Evolutionary conservation across 1,140 invertebrate genomes (phyloP).

Genomic region (Drosophila cardini): DNA sequence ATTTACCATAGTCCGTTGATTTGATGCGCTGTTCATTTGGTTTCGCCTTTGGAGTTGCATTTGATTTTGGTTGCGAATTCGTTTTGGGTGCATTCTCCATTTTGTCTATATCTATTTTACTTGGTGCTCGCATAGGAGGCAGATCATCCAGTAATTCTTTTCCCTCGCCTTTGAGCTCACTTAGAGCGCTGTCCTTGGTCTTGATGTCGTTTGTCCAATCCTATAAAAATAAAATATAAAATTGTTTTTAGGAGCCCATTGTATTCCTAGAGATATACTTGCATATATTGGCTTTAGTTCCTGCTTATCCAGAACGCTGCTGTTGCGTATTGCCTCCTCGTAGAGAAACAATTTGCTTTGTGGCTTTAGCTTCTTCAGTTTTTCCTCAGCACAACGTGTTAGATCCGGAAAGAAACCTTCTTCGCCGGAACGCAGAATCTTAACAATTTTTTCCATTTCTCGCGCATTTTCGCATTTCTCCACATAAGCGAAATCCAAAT

Average conservation of each 20-base stretch:
- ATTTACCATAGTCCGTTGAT: slow-evolving; percentile 87
- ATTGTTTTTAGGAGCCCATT: no score
- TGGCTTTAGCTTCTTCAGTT: slow-evolving; percentile 86
- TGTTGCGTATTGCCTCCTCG: slow-evolving; percentile 82
- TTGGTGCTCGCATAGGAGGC: slow-evolving; percentile 61
- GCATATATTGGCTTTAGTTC: slow-evolving; percentile 83
- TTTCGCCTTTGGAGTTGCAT: neutral
- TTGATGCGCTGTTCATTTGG: slow-evolving; percentile 50
- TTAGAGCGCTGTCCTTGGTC: slow-evolving; percentile 83
- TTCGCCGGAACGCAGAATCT: slow-evolving; percentile 88
- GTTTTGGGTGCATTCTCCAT: neutral
- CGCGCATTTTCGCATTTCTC: slow-evolving; percentile 85
- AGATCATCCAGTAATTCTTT: slow-evolving; percentile 18
- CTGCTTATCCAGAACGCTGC: slow-evolving; percentile 54
- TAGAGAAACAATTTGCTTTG: slow-evolving; percentile 86
- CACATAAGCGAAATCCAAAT: slow-evolving; percentile 87
- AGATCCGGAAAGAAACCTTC: slow-evolving; percentile 89
- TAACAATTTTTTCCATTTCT: slow-evolving; percentile 87
- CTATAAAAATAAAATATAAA: slow-evolving; percentile 21
- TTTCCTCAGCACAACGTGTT: slow-evolving; percentile 86
- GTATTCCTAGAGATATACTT: slow-evolving; percentile 25
- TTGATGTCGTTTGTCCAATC: slow-evolving; percentile 85
- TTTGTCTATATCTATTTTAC: slow-evolving; percentile 57
- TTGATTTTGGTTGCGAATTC: neutral
- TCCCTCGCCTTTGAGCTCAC: slow-evolving; percentile 59